These are phyloP conservation scores for Liopterus haemorrhoidalis DNA, from an alignment of 2,888 invertebrate genomes.

Conservation along the genomic window DNA sequence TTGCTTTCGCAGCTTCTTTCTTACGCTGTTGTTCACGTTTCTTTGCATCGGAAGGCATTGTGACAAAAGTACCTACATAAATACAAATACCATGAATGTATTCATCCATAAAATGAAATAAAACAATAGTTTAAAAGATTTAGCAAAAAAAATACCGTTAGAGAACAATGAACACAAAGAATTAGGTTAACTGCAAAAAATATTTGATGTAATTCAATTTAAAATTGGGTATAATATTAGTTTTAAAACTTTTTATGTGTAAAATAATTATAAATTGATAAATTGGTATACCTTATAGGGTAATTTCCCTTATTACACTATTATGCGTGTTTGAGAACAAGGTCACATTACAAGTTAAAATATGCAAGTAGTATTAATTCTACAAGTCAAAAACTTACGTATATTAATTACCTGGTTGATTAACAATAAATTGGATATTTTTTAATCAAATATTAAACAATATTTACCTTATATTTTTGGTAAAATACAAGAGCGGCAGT, in stretches of 20 bases:
- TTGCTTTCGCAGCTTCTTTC: slow-evolving; percentile 84
- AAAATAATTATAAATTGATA: too few species aligned
- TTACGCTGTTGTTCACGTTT: slow-evolving; percentile 97
- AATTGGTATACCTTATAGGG: too few species aligned
- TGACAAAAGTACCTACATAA: slow-evolving; percentile 23
- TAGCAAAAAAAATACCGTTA: neutral
- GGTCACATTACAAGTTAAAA: slow-evolving; percentile 13
- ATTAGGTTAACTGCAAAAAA: neutral
- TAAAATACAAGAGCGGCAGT: slow-evolving; percentile 22
- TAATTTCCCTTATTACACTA: neutral
- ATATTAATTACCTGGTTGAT: too few species aligned
- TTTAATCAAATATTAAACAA: neutral
- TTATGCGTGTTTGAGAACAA: slow-evolving; percentile 6
- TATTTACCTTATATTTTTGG: slow-evolving; percentile 17
- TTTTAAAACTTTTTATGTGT: neutral
- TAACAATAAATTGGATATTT: neutral
- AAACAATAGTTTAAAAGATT: neutral
- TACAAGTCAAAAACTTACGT: too few species aligned
- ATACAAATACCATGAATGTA: neutral
- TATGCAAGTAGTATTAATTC: too few species aligned
- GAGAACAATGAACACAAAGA: slow-evolving; percentile 11
- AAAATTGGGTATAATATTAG: neutral
- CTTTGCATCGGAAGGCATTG: slow-evolving; percentile 98
- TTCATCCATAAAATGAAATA: neutral
- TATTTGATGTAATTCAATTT: neutral